phyloP scores from a whole-genome alignment of 2,113 vertebrate species.

The Myrmecophaga tridactyla region DNA sequence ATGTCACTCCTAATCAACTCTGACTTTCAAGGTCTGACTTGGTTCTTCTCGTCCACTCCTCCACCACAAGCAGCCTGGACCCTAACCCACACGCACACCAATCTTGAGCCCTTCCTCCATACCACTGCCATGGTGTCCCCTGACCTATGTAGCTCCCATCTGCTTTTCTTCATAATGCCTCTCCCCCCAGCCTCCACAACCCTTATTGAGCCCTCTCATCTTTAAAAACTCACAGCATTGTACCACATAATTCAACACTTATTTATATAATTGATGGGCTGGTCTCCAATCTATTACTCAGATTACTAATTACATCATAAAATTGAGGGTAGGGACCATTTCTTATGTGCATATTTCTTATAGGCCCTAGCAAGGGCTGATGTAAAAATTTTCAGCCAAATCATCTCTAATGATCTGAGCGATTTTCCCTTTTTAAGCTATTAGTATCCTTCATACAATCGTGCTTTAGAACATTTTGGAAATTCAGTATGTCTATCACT shows the following conservation, averaged over 20 bases:
- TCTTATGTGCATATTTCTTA: not conserved
- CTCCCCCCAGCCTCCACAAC: not conserved
- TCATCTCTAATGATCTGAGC: not conserved
- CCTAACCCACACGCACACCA: not conserved
- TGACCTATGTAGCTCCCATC: not conserved
- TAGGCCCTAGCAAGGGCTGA: not conserved
- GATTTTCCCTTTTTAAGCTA: not conserved
- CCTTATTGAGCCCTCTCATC: not conserved
- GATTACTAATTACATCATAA: conserved; percentile 29
- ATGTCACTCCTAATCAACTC: not conserved
- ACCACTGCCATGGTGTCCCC: not conserved
- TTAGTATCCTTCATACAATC: not conserved
- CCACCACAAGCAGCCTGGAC: not conserved
- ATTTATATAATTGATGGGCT: not conserved
- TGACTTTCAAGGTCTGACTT: not conserved
- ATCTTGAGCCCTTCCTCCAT: not conserved
- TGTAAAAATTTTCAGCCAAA: conserved; percentile 4
- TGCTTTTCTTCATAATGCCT: not conserved
- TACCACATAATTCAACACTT: not conserved
- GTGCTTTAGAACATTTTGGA: not conserved
- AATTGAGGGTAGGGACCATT: not conserved
- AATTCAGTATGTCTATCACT: not conserved
- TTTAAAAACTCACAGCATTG: not conserved
- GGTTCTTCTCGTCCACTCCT: not conserved
- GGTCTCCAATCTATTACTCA: conserved; percentile 30